Percentiles rank a stretch among this genome's conserved stretches.
Conservation (phyloP, 2,113 vertebrate species). For the Cyprinodon brontotheroides region DNA sequence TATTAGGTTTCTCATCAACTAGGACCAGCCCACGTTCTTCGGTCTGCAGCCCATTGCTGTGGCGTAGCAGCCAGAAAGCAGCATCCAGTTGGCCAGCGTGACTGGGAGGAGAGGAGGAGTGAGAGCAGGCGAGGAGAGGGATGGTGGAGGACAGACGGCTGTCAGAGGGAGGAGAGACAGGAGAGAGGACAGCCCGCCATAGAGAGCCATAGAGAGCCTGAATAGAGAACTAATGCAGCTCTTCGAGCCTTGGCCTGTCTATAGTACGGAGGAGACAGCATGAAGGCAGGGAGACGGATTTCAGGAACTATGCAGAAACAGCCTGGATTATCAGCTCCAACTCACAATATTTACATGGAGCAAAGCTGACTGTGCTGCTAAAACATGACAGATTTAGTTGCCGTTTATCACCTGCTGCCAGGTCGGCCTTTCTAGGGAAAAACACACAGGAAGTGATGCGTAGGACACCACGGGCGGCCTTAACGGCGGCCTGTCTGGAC, state of each 20-base stretch:
- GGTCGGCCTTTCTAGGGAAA: conserved; percentile 40
- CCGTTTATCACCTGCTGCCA: conserved; percentile 49
- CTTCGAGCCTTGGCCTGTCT: conserved; percentile 36
- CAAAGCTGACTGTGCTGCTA: conserved; percentile 21
- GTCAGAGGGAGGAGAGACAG: conserved; percentile 24
- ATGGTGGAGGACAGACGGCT: conserved; percentile 17
- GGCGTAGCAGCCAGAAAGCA: conserved; percentile 31
- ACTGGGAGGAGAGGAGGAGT: conserved; percentile 9
- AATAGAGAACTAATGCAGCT: conserved; percentile 34
- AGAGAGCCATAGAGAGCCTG: conserved; percentile 26
- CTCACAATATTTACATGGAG: conserved; percentile 51
- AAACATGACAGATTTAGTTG: conserved; percentile 65
- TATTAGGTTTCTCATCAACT: conserved; percentile 69
- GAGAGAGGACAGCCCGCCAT: conserved; percentile 10
- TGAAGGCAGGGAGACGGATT: conserved; percentile 22
- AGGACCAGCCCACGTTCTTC: conserved; percentile 53
- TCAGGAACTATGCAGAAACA: conserved; percentile 42
- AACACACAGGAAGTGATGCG: conserved; percentile 47
- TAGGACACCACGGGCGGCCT: conserved; percentile 34
- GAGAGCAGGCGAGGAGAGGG: conserved; percentile 19
- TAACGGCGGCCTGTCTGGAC: conserved; percentile 34
- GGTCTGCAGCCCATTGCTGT: conserved; percentile 38
- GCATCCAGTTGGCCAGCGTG: conserved; percentile 13
- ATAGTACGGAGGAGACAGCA: conserved; percentile 55
- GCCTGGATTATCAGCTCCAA: conserved; percentile 21